A percentile compares a stretch with the other conserved stretches of the same genome.
phyloP scores from a whole-genome alignment of 2,113 vertebrate genomes.

The Furnarius figulus region DNA sequence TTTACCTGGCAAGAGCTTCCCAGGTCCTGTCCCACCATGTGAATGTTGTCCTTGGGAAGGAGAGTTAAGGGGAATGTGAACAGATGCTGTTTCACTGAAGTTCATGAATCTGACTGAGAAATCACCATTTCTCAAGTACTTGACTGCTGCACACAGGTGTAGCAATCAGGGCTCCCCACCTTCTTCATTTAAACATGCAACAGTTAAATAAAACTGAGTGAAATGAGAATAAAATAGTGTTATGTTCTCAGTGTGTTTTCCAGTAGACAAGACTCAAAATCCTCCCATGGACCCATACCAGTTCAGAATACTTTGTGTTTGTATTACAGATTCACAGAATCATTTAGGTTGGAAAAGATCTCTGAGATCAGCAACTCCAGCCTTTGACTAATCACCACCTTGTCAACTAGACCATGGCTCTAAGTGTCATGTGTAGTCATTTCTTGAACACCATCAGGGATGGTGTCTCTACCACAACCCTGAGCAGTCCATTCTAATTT shows the following conservation, averaged over 20 bases:
- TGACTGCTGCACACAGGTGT: neutral
- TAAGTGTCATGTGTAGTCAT: no score
- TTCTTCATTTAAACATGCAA: neutral
- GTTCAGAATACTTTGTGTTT: neutral
- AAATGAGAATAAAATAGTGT: neutral
- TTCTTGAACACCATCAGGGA: neutral
- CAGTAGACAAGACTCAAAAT: neutral
- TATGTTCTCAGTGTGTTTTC: neutral
- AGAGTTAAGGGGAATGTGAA: neutral
- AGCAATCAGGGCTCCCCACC: neutral
- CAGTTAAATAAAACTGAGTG: neutral
- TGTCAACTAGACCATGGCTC: neutral
- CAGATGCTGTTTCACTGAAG: neutral
- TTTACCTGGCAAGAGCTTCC: neutral
- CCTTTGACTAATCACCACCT: neutral
- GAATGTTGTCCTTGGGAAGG: neutral
- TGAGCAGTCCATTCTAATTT: neutral
- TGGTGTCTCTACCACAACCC: neutral
- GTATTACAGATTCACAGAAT: neutral
- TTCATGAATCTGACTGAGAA: neutral
- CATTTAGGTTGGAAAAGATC: neutral
- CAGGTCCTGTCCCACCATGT: neutral
- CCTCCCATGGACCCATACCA: neutral
- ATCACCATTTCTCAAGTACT: rapidly evolving
- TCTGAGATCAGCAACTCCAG: neutral